A percentile compares a stretch with the other conserved stretches of the same genome.
Evolutionary conservation across 1,140 invertebrate species (phyloP).

Genomic region (Bombus picipes): DNA sequence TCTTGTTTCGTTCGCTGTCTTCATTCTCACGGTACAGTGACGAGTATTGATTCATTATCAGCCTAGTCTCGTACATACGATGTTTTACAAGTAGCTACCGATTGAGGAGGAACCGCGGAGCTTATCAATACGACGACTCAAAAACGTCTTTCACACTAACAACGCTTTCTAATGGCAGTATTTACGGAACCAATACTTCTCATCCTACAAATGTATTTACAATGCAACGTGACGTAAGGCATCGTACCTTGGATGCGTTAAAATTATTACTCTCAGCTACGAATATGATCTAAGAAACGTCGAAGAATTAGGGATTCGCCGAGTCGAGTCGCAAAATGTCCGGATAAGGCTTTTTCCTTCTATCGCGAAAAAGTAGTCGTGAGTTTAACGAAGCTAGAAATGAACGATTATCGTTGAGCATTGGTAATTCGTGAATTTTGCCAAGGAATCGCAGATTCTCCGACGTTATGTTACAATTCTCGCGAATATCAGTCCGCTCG

Average conservation of each 20-base stretch:
- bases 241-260: slow-evolving; percentile 44
- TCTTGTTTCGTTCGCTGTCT: no score
- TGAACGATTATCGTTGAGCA: background rate
- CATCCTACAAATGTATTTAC: slow-evolving; percentile 62
- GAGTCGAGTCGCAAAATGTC: background rate
- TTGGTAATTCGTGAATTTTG: background rate
- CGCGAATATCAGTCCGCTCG: slow-evolving; percentile 34
- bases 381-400: background rate
- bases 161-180: slow-evolving; percentile 67
- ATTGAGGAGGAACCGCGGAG: slow-evolving; percentile 27
- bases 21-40: no score
- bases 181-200: slow-evolving; percentile 56
- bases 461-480: slow-evolving; percentile 47
- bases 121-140: slow-evolving; percentile 14
- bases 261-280: slow-evolving; percentile 42
- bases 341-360: background rate
- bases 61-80: no score
- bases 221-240: slow-evolving; percentile 45
- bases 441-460: slow-evolving; percentile 35
- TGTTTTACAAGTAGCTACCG: background rate
- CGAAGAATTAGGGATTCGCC: slow-evolving; percentile 54
- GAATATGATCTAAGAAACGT: slow-evolving; percentile 39
- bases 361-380: background rate
- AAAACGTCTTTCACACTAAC: slow-evolving; percentile 51
- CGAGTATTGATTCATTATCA: no score